Evolutionary conservation across 1,140 invertebrate species (phyloP), one percentile per base, ranked within the genome.

Genomic region (Centruroides vittatus): DNA sequence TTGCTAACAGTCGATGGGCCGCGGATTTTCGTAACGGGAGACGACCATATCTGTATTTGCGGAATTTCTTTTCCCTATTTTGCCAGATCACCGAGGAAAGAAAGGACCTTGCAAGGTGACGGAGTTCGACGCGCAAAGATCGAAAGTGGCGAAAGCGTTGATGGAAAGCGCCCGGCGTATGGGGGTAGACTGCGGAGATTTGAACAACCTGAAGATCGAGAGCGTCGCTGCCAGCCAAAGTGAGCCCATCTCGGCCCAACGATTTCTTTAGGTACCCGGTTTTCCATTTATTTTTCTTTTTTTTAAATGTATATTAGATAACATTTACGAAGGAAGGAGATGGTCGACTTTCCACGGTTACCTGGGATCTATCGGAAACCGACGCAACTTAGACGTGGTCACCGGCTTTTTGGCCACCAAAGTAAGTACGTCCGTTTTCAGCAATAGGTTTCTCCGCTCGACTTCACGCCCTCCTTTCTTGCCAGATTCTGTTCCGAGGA

Each of bases 141-240:
- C 62, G 0, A n/a, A 35, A 6, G 8, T 64, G 35, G 62, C 56
- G 3, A 35, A 35, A 4, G 59, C 59, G 8, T 61, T 64, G 35
- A 7, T 64, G n/a, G 51, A 61, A 5, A 51, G 56, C 7, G 47
- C 47, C 3, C 3, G 12, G 10, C 2, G 7, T 1, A 11, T 58
- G 7, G 62, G 62, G 23, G 41, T 64, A 6, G 4, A 55, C 12
- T 35, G 49, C 7, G 62, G 59, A 4, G 62, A 64, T 47, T 47
- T 64, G 9, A 64, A 64, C 50, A 57, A 59, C 3, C 59, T 55
- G 4, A 3, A 55, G 8, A 59, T 61, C 23, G 8, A 54, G 2
- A 59, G 62, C 5, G 51, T 56, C 4, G 61, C 61, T 59, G 47
- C 36, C 5, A 55, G 57, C 2, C 62, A 64, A 61, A 61, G 62